Conservation (phyloP, 2,888 invertebrate species). For the Prenolepis imparis region DNA sequence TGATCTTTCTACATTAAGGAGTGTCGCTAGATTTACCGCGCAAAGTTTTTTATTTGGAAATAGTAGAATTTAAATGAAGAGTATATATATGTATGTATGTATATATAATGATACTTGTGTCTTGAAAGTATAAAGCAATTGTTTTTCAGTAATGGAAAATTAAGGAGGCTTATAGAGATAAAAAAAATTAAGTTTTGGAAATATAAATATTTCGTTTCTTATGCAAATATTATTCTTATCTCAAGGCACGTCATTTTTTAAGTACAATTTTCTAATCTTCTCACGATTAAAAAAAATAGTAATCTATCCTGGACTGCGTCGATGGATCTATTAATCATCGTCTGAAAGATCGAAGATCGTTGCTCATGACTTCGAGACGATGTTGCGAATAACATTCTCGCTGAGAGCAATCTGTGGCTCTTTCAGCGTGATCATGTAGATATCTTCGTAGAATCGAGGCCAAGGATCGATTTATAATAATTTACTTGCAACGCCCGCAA, state of each 20-base stretch:
- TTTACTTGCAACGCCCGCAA: constrained; percentile 49
- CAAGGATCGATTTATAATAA: constrained; percentile 69
- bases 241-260: neutral
- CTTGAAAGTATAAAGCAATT: neutral
- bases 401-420: constrained; percentile 39
- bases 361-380: constrained; percentile 30
- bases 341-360: constrained; percentile 38
- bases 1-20: constrained; percentile 41
- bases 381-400: constrained; percentile 31
- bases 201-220: neutral
- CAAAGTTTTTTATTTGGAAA: neutral
- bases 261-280: constrained; percentile 21
- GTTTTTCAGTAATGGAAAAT: neutral
- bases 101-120: constrained; percentile 23
- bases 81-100: neutral
- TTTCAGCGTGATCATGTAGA: constrained; percentile 35
- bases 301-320: neutral
- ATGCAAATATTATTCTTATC: neutral
- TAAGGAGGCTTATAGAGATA: neutral
- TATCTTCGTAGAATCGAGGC: constrained; percentile 40
- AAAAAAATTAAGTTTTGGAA: neutral
- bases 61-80: constrained; percentile 32
- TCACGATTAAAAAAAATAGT: neutral
- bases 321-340: constrained; percentile 59
- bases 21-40: neutral